Conservation (phyloP, 2,113 vertebrate genomes). For the Hippocampus zosterae region DNA sequence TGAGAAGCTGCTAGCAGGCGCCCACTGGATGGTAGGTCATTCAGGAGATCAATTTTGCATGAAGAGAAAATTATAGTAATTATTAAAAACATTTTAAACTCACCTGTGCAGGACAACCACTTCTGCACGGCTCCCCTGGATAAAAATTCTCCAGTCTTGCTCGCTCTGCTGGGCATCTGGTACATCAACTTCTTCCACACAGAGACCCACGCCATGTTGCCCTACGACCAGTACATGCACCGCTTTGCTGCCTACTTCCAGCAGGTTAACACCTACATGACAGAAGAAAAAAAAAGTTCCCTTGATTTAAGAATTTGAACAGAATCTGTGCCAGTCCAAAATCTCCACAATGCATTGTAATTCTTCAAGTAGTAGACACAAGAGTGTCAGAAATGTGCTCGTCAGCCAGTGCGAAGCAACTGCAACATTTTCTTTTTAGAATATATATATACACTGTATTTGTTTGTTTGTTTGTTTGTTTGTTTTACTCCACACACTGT, state of each 20-base stretch:
- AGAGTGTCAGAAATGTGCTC: no score
- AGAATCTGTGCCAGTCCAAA: no score
- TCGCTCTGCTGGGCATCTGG: constrained; percentile 93
- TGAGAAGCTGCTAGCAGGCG: constrained; percentile 87
- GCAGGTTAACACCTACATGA: constrained; percentile 75
- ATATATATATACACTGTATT: no score
- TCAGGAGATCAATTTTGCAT: background rate
- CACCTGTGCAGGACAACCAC: constrained; percentile 82
- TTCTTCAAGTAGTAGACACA: no score
- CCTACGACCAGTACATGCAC: constrained; percentile 98
- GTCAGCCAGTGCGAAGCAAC: no score
- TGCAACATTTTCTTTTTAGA: no score
- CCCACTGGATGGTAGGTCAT: constrained; percentile 93
- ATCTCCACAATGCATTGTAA: no score
- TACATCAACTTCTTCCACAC: constrained; percentile 93
- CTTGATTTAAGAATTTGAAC: no score
- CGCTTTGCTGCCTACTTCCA: constrained; percentile 98
- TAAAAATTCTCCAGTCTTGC: constrained; percentile 83
- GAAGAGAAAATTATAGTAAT: background rate
- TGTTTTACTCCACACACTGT: no score
- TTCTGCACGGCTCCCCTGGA: constrained; percentile 85
- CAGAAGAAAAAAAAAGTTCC: background rate
- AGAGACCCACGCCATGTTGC: constrained; percentile 90
- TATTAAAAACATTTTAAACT: background rate
- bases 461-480: no score